Percentiles rank a stretch among this genome's conserved stretches.
These are phyloP conservation scores for Vireo altiloquus DNA, from an alignment of 2,113 vertebrate genomes.

Conservation along the genomic window DNA sequence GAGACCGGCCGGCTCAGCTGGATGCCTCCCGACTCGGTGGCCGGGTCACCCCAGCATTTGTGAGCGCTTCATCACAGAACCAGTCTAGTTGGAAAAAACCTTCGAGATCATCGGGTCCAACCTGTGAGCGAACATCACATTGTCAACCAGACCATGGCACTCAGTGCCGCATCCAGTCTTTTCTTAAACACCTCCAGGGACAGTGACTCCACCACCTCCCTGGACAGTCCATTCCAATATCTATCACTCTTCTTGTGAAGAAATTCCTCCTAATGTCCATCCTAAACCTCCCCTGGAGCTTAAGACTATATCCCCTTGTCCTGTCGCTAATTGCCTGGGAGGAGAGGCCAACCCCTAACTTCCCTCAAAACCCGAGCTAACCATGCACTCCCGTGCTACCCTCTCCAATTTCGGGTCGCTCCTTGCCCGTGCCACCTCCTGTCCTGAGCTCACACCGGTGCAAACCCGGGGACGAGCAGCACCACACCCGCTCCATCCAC, in stretches of 20 bases:
- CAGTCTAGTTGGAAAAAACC: background rate
- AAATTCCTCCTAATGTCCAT: background rate
- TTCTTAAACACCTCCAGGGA: background rate
- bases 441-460: accelerated
- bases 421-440: background rate
- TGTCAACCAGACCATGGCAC: background rate
- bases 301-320: background rate
- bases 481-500: background rate
- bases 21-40: accelerated
- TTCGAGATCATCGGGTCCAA: background rate
- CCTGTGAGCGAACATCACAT: background rate
- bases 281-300: background rate
- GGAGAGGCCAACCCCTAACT: background rate
- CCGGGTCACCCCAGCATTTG: accelerated
- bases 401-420: accelerated
- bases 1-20: accelerated
- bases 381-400: background rate
- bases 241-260: background rate
- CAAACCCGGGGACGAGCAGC: accelerated
- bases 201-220: too few species aligned
- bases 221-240: background rate
- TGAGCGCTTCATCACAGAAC: background rate
- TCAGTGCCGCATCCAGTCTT: background rate
- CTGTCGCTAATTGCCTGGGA: background rate
- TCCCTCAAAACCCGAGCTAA: background rate